Conservation (phyloP, 2,888 invertebrate genomes). For the Drosophila meridionalis region DNA sequence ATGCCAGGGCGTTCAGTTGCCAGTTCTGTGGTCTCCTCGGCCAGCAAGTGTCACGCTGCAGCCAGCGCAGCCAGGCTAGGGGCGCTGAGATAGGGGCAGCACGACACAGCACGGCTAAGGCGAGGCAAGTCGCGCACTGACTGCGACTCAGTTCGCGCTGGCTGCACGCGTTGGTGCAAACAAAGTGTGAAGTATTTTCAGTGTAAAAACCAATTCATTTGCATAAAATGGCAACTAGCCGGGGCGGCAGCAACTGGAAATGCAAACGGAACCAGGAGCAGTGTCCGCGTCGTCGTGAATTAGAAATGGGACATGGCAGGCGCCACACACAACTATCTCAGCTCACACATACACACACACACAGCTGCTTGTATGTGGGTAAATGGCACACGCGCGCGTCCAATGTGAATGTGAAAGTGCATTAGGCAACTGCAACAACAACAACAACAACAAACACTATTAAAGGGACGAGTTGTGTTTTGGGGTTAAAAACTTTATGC, state of each 20-base stretch:
- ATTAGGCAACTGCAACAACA: constrained; percentile 57
- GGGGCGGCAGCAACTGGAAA: constrained; percentile 31
- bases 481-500: constrained; percentile 53
- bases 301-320: constrained; percentile 59
- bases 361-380: constrained; percentile 56
- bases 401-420: constrained; percentile 71
- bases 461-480: neutral
- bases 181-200: constrained; percentile 77
- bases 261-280: constrained; percentile 35
- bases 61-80: neutral
- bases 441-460: constrained; percentile 13
- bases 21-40: constrained; percentile 16
- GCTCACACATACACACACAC: constrained; percentile 11
- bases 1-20: constrained; percentile 35
- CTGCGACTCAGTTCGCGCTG: constrained; percentile 8
- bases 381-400: constrained; percentile 65
- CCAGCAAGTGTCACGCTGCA: constrained; percentile 24
- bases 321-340: constrained; percentile 27
- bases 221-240: constrained; percentile 73
- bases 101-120: neutral
- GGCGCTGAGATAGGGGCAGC: too few species aligned
- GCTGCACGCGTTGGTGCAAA: constrained; percentile 32
- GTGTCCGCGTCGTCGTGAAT: constrained; percentile 50
- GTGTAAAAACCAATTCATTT: constrained; percentile 81
- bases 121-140: constrained; percentile 19